phyloP scores from a whole-genome alignment of 1,140 invertebrate genomes.

The Gonatopus flavifemur region DNA sequence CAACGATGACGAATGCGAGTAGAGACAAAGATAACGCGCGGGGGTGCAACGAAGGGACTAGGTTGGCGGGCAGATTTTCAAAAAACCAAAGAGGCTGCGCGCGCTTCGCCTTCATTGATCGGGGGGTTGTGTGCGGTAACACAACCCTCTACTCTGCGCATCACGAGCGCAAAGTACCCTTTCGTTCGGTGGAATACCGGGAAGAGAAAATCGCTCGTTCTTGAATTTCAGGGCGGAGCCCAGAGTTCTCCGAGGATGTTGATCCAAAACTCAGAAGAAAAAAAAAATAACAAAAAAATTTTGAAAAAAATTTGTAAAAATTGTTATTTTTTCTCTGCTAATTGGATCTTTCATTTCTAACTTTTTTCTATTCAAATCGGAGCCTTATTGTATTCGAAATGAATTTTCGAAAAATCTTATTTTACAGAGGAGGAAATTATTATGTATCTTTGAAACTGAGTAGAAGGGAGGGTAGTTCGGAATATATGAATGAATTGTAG shows the following conservation, averaged over 20 bases:
- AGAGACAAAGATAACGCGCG: constrained; percentile 28
- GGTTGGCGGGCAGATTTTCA: constrained; percentile 52
- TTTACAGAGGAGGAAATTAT: too few species aligned
- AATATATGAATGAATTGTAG: too few species aligned
- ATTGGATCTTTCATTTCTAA: too few species aligned
- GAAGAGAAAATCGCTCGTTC: constrained; percentile 34
- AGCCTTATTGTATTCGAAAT: too few species aligned
- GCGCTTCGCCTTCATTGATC: constrained; percentile 54
- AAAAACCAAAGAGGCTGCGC: constrained; percentile 50
- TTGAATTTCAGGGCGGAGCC: constrained; percentile 51
- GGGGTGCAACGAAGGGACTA: constrained; percentile 25
- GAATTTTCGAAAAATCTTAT: too few species aligned
- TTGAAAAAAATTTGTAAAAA: constrained; percentile 7
- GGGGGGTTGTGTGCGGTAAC: constrained; percentile 31
- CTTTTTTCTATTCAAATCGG: too few species aligned
- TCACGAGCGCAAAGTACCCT: constrained; percentile 30
- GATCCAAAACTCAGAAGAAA: constrained; percentile 12
- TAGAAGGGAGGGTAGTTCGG: too few species aligned
- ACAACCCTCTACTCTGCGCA: constrained; percentile 31
- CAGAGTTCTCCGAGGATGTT: constrained; percentile 34
- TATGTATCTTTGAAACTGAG: too few species aligned
- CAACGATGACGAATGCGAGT: too few species aligned
- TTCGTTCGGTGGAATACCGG: constrained; percentile 29
- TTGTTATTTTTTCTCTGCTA: not conserved
- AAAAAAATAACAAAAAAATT: constrained; percentile 16